Percentiles rank a stretch among this genome's conserved stretches.
Evolutionary conservation across 1,140 invertebrate species (phyloP).

Genomic region (Cydia pomonella): DNA sequence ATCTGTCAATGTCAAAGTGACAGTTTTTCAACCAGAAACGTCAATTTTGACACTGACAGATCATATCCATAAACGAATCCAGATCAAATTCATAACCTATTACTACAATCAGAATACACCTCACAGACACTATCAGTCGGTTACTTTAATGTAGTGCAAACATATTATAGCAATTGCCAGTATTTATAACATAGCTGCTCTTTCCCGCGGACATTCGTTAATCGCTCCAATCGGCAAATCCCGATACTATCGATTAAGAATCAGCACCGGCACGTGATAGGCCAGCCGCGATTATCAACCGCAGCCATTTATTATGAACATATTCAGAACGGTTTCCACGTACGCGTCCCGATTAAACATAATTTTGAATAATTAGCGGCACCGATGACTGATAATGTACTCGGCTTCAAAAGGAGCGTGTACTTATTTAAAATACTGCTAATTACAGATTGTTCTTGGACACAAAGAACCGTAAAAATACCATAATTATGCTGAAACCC

Average conservation of each 20-base stretch:
- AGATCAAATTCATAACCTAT: no score
- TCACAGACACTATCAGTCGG: no score
- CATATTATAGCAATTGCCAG: neutral
- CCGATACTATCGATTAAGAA: conserved; percentile 29
- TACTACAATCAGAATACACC: no score
- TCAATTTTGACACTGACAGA: no score
- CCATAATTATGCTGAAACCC: conserved; percentile 3
- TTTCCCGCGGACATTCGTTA: conserved; percentile 16
- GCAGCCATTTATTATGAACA: conserved; percentile 3
- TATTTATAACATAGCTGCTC: neutral
- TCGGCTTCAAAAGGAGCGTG: conserved; percentile 12
- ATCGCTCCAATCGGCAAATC: neutral
- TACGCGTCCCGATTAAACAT: conserved; percentile 12
- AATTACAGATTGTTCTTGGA: conserved; percentile 20
- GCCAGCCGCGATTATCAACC: conserved; percentile 24
- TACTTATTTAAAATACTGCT: conserved; percentile 14
- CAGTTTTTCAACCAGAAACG: no score
- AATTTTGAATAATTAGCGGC: conserved; percentile 28
- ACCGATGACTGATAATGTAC: conserved; percentile 7
- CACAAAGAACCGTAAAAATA: conserved; percentile 3
- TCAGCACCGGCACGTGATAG: conserved; percentile 22
- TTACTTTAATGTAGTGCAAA: no score
- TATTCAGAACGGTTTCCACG: neutral
- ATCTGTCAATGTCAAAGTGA: no score
- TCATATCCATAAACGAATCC: no score